Percentiles rank a stretch among this genome's conserved stretches.
phyloP scores from a whole-genome alignment of 2,797 vertebrate genomes.

The Halcyon leucocephala region DNA sequence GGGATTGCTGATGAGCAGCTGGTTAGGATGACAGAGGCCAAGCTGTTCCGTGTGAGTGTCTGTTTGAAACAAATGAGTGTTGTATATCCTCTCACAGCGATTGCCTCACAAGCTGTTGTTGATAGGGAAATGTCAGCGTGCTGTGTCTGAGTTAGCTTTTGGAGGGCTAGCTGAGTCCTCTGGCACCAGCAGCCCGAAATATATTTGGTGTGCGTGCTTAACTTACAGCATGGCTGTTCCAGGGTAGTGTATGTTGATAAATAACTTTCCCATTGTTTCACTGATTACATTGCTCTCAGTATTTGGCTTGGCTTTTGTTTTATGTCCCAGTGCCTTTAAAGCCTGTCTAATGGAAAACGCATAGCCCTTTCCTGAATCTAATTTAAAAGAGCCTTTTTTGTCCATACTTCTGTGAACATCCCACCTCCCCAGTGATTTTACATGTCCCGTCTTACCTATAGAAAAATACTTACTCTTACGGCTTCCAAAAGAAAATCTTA shows the following conservation, averaged over 20 bases:
- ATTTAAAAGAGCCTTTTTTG: not conserved
- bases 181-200: slow-evolving; percentile 33
- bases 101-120: slow-evolving; percentile 34
- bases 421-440: not conserved
- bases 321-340: slow-evolving; percentile 19
- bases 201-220: slow-evolving; percentile 47
- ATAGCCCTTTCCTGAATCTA: not conserved
- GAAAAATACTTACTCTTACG: not conserved
- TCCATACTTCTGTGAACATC: not conserved
- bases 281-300: slow-evolving; percentile 16
- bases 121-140: slow-evolving; percentile 16
- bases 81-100: not conserved
- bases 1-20: slow-evolving; percentile 16
- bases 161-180: slow-evolving; percentile 13
- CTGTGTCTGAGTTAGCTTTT: not conserved
- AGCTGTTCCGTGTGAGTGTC: not conserved
- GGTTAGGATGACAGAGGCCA: slow-evolving; percentile 26
- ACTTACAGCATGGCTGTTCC: slow-evolving; percentile 4
- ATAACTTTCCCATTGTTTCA: slow-evolving; percentile 64
- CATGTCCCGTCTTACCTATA: not conserved
- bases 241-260: slow-evolving; percentile 44
- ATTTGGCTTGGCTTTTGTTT: slow-evolving; percentile 50
- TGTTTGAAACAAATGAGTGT: slow-evolving; percentile 36
- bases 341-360: not conserved
- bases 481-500: not conserved